phyloP scores from a whole-genome alignment of 2,888 invertebrate species.

The Muschampia plurimacula region DNA sequence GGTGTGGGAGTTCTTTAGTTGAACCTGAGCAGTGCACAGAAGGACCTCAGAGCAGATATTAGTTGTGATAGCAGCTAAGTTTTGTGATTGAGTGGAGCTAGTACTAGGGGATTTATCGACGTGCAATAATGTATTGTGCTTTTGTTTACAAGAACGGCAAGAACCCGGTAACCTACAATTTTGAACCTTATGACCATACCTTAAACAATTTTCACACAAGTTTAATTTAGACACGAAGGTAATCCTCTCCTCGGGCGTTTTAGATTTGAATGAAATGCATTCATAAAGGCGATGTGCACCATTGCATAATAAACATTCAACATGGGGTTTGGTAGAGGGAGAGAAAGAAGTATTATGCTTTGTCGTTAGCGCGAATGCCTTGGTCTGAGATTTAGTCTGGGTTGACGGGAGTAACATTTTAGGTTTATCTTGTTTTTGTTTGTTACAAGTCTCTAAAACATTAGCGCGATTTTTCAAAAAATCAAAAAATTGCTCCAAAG shows the following conservation, averaged over 20 bases:
- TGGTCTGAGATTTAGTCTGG: background rate
- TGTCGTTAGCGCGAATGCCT: background rate
- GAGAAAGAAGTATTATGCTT: background rate
- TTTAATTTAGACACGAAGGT: background rate
- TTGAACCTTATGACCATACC: background rate
- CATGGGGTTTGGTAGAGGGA: background rate
- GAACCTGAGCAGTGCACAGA: background rate
- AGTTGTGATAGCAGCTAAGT: background rate
- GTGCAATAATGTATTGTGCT: background rate
- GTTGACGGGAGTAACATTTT: background rate
- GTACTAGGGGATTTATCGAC: background rate
- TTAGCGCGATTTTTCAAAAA: constrained; percentile 17
- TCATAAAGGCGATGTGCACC: background rate
- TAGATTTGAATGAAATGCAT: constrained; percentile 1
- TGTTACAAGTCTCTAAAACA: constrained; percentile 15
- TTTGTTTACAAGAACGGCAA: constrained; percentile 4
- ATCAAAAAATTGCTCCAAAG: constrained; percentile 14
- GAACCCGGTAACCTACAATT: background rate
- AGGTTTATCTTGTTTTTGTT: background rate
- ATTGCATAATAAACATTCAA: background rate
- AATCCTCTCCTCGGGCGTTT: background rate
- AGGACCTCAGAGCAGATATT: background rate
- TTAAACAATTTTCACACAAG: background rate
- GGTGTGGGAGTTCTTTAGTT: background rate
- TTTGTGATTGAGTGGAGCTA: background rate